phyloP scores from a whole-genome alignment of 1,140 invertebrate species.

The Apis mellifera region DNA sequence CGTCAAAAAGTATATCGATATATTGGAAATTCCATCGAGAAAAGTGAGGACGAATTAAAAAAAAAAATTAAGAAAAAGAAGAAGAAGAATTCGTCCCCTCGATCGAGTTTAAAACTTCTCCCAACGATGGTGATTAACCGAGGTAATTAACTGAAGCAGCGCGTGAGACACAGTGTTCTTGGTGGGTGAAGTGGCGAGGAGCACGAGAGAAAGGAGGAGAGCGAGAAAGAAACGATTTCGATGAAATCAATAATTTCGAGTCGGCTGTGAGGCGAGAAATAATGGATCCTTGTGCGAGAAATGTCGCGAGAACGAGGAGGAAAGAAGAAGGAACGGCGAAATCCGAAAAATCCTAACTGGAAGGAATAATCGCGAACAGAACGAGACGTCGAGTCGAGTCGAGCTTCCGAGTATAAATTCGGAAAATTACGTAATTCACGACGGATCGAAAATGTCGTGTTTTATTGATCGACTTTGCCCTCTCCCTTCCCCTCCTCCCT shows the following conservation, averaged over 20 bases:
- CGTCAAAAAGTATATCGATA: too few species aligned
- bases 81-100: too few species aligned
- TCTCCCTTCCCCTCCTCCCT: too few species aligned
- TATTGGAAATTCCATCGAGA: neutral
- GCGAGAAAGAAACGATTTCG: conserved; percentile 15
- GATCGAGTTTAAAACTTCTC: neutral
- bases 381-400: too few species aligned
- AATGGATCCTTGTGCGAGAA: neutral
- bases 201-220: neutral
- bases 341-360: too few species aligned
- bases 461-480: conserved; percentile 18
- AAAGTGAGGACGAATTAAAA: too few species aligned
- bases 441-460: neutral
- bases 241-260: conserved; percentile 24
- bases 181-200: neutral
- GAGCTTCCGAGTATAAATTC: neutral
- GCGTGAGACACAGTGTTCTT: neutral
- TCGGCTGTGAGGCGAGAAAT: neutral
- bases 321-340: neutral
- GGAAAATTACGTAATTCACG: conserved; percentile 5
- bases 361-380: neutral
- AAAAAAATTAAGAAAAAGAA: too few species aligned
- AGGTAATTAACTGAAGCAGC: neutral
- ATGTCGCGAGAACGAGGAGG: too few species aligned
- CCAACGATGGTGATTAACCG: conserved; percentile 7